Evolutionary conservation across 2,113 vertebrate genomes (phyloP).

Genomic region (Muntiacus reevesi): DNA sequence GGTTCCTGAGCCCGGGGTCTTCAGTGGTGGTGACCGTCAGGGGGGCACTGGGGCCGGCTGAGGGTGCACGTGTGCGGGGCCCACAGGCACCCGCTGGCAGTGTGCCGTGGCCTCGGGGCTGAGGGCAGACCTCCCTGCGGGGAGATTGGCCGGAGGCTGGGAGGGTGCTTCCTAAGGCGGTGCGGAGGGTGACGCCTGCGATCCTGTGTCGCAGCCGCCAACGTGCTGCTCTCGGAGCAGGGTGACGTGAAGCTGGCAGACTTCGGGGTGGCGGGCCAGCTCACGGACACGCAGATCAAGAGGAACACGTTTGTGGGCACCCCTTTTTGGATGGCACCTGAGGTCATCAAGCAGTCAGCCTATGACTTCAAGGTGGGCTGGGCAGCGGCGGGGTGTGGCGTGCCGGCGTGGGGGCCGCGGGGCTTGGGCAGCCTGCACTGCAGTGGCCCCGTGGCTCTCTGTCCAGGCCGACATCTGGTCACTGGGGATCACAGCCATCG

Average conservation of each 20-base stretch:
- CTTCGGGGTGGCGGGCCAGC: conserved; percentile 97
- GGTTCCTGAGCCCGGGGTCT: background rate
- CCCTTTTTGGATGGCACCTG: conserved; percentile 99
- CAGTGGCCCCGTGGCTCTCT: background rate
- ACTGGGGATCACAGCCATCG: conserved; percentile 97
- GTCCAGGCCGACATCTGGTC: conserved; percentile 98
- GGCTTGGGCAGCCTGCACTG: rapidly evolving
- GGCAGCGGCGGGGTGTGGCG: rapidly evolving
- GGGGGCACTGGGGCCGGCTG: no score
- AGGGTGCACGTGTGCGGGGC: rapidly evolving
- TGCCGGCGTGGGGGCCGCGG: rapidly evolving
- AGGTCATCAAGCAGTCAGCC: conserved; percentile 98
- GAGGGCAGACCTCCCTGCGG: background rate
- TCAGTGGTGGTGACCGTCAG: rapidly evolving
- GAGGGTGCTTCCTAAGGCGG: rapidly evolving
- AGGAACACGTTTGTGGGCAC: conserved; percentile 99
- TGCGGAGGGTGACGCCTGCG: background rate
- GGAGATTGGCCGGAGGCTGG: background rate
- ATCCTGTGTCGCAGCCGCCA: conserved; percentile 87
- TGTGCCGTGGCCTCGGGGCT: background rate
- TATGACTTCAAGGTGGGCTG: conserved; percentile 96
- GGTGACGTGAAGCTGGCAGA: conserved; percentile 98
- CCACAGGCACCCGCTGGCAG: rapidly evolving
- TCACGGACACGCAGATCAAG: conserved; percentile 99
- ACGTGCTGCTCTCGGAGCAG: conserved; percentile 96